Conservation (phyloP, 2,797 vertebrate genomes). For the Acomys russatus region DNA sequence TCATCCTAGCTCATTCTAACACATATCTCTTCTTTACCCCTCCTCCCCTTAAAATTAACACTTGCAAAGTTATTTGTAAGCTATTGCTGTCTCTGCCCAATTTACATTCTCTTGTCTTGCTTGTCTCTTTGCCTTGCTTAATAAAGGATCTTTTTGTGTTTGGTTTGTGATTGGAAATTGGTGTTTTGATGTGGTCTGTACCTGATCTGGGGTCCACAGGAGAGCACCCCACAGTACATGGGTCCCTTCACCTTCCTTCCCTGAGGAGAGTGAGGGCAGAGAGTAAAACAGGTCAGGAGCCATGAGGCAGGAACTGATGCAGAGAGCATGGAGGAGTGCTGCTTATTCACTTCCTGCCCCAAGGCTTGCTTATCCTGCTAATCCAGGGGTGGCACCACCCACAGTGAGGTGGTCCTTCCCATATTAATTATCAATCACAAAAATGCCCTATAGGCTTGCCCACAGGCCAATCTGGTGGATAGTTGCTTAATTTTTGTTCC, state of each 20-base stretch:
- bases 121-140: not conserved
- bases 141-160: not conserved
- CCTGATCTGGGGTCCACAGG: too few relatives aligned
- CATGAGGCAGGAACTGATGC: not conserved
- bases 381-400: too few relatives aligned
- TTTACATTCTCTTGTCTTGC: not conserved
- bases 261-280: not conserved
- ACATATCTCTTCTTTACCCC: not conserved
- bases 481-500: not conserved
- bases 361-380: not conserved
- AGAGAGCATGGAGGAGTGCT: not conserved
- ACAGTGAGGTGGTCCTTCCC: not conserved
- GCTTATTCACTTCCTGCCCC: not conserved
- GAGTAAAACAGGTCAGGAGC: too few relatives aligned
- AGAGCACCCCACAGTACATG: not conserved
- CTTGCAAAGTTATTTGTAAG: not conserved
- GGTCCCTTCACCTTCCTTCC: not conserved
- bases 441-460: not conserved
- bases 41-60: not conserved
- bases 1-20: not conserved
- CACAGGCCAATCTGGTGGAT: not conserved
- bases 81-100: not conserved
- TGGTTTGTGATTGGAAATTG: not conserved
- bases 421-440: not conserved
- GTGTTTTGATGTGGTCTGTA: not conserved